Base-by-base conservation (phyloP, 2,797 vertebrate species). In the Cuniculus paca region DNA sequence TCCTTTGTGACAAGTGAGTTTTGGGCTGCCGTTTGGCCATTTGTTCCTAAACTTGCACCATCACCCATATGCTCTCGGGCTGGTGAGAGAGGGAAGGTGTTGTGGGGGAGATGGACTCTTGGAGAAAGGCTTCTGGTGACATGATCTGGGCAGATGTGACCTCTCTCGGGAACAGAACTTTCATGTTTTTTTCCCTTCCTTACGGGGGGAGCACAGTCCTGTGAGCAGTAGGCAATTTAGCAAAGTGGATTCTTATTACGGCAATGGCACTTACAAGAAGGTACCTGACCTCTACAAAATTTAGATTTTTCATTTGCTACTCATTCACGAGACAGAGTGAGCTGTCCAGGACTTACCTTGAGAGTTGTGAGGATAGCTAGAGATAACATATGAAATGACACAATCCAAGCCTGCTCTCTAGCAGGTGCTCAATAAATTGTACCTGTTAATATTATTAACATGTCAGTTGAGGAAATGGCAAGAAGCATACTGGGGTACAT, bases 211-310 rank as follows among this genome's bases (percentile, higher is more conserved):
- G 45, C n/a, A 79, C 8, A 65, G 75, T 81, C 24, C 2, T 58
- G 19, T 17, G 24, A 87, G 75, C 14, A 82, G 6, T 31, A n/a
- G 61, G n/a, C 36, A 74, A 3, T 39, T 77, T 60, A n/a, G 63
- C n/a, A 58, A 85, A 84, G 31, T 60, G 54, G 28, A 58, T 89
- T 90, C 45, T 94, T 70, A 42, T 77, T 45, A 52, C 87, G 84
- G 26, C 24, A 72, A 4, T 50, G 80, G 50, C 26, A 36, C 19
- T 39, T 65, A 36, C 2, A 58, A 75, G 16, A 79, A 85, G 50
- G 5, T n/a, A 36, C 42, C 91, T 75, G 28, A 7, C 7, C 31
- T 93, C 58, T 42, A 6, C 56, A 54, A 68, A 75, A 89, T 8
- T 9, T 7, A 28, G 11, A 79, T 56, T 77, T 70, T 42, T 56